phyloP scores from a whole-genome alignment of 2,113 vertebrate species.

The Phoxinus phoxinus region DNA sequence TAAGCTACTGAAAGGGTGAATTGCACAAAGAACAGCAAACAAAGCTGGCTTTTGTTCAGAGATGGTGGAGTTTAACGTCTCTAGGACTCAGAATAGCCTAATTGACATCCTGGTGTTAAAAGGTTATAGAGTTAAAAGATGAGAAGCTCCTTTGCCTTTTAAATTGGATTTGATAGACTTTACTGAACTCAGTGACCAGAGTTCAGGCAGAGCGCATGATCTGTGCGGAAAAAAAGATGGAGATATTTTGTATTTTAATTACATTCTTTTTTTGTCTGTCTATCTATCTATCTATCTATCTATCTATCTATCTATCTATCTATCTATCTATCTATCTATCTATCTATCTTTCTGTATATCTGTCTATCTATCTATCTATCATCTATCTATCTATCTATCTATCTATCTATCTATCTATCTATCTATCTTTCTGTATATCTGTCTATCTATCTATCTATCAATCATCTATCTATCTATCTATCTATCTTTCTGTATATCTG shows the following conservation, averaged over 20 bases:
- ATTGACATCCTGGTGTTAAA: background rate
- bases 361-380: background rate
- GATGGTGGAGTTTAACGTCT: background rate
- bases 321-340: background rate
- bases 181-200: background rate
- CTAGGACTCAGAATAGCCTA: conserved; percentile 15
- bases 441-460: background rate
- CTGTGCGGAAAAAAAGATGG: background rate
- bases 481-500: background rate
- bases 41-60: conserved; percentile 14
- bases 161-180: conserved; percentile 17
- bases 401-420: background rate
- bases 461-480: background rate
- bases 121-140: conserved; percentile 9
- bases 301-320: background rate
- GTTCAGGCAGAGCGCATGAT: background rate
- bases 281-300: background rate
- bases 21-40: background rate
- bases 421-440: too few relatives aligned
- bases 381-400: background rate
- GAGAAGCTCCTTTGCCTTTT: background rate
- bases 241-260: background rate
- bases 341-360: background rate
- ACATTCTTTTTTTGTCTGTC: background rate
- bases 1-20: background rate